Conservation (phyloP, 2,113 vertebrate genomes). For the Cercocebus atys region DNA sequence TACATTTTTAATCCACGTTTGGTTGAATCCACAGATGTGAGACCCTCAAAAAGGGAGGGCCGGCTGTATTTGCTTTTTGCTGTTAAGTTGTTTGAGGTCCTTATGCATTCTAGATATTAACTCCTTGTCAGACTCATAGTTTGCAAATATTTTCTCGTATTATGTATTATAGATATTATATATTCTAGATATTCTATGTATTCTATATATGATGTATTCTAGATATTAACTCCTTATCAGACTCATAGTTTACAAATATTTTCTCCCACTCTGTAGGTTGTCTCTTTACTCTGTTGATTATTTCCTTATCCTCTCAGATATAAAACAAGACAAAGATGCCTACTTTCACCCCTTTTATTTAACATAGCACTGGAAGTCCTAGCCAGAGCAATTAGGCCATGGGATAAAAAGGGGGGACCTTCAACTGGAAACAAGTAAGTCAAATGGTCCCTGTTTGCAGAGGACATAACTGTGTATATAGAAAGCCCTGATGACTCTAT, state of each 20-base stretch:
- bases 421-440: too few relatives aligned
- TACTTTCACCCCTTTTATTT: too few relatives aligned
- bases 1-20: not conserved
- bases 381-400: too few relatives aligned
- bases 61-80: not conserved
- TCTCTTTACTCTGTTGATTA: not conserved
- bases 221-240: not conserved
- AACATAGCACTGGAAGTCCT: too few relatives aligned
- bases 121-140: not conserved
- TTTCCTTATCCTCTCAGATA: not conserved
- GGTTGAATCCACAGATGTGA: not conserved
- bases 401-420: too few relatives aligned
- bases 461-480: too few relatives aligned
- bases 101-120: not conserved
- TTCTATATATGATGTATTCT: not conserved
- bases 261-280: not conserved
- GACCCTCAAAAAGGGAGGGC: not conserved
- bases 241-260: not conserved
- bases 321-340: not conserved
- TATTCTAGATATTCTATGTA: too few relatives aligned
- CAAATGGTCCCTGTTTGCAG: too few relatives aligned
- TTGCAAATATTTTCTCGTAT: not conserved
- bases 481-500: too few relatives aligned
- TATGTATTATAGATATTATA: too few relatives aligned
- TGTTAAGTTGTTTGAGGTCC: not conserved